Base-by-base conservation (phyloP, 2,888 invertebrate species). In the Athrips mouffetella region DNA sequence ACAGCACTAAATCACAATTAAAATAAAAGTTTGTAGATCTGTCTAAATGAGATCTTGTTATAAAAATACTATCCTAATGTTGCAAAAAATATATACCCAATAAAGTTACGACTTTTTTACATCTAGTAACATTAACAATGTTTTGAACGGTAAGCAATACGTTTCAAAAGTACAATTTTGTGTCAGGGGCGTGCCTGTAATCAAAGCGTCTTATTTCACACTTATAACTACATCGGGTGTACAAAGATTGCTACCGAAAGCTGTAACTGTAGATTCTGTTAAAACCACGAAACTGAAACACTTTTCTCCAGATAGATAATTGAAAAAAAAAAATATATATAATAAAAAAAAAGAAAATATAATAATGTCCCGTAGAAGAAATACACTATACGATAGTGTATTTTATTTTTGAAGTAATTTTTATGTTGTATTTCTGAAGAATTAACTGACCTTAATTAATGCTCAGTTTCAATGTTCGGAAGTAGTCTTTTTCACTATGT, bases 51-150 rank as follows among this genome's bases (percentile, higher is more conserved):
- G 81, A 83, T 81, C 79, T 66, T 60, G 55, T 72, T 80, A 76
- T 63, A 83, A 77, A 83, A 82, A 82, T 77, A 80, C 76, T 65
- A 70, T 74, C 70, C 70, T 75, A 75, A 76, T 75, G 76, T 78
- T 79, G 80, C 80, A 77, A 82, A 81, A 75, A 67, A 76, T 75
- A 73, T 70, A 63, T 63, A 37, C 37, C 37, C 63, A 65, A 65
- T 23, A 63, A 72, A 72, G 66, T 70, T 76, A 76, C 70, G 65
- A 73, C n/a, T 70, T 60, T 74, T 37, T 74, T 81, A 80, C 62
- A 75, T 64, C 79, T 84, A 85, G 75, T 76, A 84, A 82, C 77
- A 77, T 80, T 76, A 84, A 85, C 82, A 84, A 80, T 78, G 72
- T 58, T 59, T 70, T 76, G 64, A 73, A 84, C 80, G 73, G 62